Base-by-base conservation (phyloP, 1,140 invertebrate genomes). In the Arctopsyche grandis region DNA sequence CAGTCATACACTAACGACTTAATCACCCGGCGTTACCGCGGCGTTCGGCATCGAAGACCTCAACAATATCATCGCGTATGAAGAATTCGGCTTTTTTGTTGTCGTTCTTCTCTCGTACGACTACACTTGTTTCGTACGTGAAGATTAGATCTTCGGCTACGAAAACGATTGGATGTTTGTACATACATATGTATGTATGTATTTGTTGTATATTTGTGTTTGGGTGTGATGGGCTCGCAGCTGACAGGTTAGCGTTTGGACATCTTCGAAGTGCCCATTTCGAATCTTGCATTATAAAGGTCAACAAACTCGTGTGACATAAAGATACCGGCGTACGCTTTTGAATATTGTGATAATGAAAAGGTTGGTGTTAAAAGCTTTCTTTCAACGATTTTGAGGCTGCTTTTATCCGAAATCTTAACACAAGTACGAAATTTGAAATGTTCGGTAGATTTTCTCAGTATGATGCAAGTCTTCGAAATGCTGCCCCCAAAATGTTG, bases 111-210 rank as follows among this genome's bases (percentile, higher is more conserved):
- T 63, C 24, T 63, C 12, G 21, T 22, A 0, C 9, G 24, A 22
- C 14, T 66, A 66, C 22, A 66, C 63, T 66, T 22, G 63, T 66
- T 66, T 52, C 48, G 10, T 52, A 52, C 63, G 19, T 10, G 63
- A 9, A 66, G 63, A 66, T 66, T 66, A 66, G 63, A 66, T 66
- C 63, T 66, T 66, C 63, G 63, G 63, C 24, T 66, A 66, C 63
- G 63, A 66, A 66, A 66, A 22, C 24, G 63, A 24, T 22, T 26
- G 22, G 5, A 26, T 19, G 16, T 60, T 4, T 7, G 58, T 60
- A 22, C 26, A 66, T 66, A 52, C 4, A 10, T 3, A 9, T 26
- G 26, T 19, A 19, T 60, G 58, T 60, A 16, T 60, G 21, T 66
- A 66, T n/a, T n/a, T n/a, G n/a, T n/a, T n/a, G n/a, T n/a, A n/a